A percentile compares a stretch with the other conserved stretches of the same genome.
Conservation (phyloP, 2,888 invertebrate genomes). For the Synanthedon andrenaeformis region DNA sequence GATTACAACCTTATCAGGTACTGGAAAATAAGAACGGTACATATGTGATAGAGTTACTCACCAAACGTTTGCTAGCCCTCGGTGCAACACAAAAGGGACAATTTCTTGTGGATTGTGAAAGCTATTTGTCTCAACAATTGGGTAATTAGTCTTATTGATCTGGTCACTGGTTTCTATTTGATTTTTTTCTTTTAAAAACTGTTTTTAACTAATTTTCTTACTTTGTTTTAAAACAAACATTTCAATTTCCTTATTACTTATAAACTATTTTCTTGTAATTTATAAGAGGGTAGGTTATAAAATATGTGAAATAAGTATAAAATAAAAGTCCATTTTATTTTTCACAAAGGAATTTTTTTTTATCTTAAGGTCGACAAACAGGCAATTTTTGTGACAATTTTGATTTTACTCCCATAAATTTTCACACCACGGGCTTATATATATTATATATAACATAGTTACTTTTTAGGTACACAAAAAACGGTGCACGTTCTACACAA, state of each 20-base stretch:
- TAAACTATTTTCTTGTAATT: too few species aligned
- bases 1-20: slow-evolving; percentile 87
- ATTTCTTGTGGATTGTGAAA: slow-evolving; percentile 95
- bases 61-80: slow-evolving; percentile 85
- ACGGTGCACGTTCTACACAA: slow-evolving; percentile 95
- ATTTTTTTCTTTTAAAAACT: neutral
- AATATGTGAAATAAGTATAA: too few species aligned
- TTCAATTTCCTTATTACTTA: too few species aligned
- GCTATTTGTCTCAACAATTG: slow-evolving; percentile 83
- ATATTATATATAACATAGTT: too few species aligned
- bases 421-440: too few species aligned
- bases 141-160: slow-evolving; percentile 40
- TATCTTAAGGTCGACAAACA: too few species aligned
- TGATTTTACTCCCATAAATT: too few species aligned
- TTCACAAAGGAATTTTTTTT: neutral
- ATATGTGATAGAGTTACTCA: slow-evolving; percentile 86
- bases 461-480: slow-evolving; percentile 77
- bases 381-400: too few species aligned
- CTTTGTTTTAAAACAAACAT: neutral
- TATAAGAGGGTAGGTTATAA: too few species aligned
- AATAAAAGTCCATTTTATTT: too few species aligned
- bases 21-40: slow-evolving; percentile 92
- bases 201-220: neutral
- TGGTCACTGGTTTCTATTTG: neutral
- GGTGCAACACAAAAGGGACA: slow-evolving; percentile 91